Evolutionary conservation across 2,888 invertebrate species (phyloP), one percentile per base, ranked within the genome.

Genomic region (Tenthredo notha): DNA sequence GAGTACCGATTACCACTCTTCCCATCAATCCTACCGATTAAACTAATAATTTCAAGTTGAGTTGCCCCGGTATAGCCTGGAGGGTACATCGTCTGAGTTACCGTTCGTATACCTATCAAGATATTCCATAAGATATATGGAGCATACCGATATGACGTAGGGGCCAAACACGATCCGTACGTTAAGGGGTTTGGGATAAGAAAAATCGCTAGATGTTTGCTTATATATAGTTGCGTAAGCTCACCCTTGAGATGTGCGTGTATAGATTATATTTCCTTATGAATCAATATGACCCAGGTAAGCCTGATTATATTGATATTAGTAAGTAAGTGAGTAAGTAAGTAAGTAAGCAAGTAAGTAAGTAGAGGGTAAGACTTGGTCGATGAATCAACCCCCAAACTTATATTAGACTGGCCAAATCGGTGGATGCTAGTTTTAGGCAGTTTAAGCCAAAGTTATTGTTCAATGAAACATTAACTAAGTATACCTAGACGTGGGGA

Each of bases 1-100:
- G 47, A 61, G 21, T 15, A 29, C 25, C 83, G 67, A 33, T 84
- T 50, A 25, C 72, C 21, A 72, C 33, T 86, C 86, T 85, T 70
- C 86, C 87, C 87, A 88, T 89, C 88, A 89, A 89, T 89, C 88
- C 87, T 87, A 74, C 85, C 87, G 88, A 89, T 89, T 89, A 89
- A 87, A 83, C 88, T 88, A 89, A 89, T 89, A 87, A 89, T 89
- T 89, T 88, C 87, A 87, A 85, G 85, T 72, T 78, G 50, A 84
- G 47, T 50, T 84, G 80, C 84, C 65, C 85, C 61, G 86, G 86
- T 86, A 77, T n/a, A 54, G 85, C 77, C 85, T 86, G 61, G 74
- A 50, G 75, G 77, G 86, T 84, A 86, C 86, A 88, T 87, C 87
- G 88, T 86, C 85, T 84, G 84, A 84, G 74, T 84, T 84, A 84